A percentile compares a stretch with the other conserved stretches of the same genome.
Conservation (phyloP, 2,797 vertebrate species). For the Steatocranus sp. region DNA sequence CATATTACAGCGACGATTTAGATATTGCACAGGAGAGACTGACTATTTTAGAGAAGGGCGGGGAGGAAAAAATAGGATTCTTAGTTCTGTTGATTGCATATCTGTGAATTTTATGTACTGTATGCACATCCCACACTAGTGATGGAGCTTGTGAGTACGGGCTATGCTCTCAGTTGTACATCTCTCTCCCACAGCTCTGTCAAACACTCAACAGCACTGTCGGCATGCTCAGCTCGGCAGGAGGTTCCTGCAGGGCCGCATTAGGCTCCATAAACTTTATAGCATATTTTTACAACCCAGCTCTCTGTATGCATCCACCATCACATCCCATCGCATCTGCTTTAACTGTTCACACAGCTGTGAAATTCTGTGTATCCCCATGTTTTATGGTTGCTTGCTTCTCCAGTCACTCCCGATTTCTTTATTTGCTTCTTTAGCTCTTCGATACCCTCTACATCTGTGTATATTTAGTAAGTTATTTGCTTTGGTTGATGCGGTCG, state of each 20-base stretch:
- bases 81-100: constrained; percentile 51
- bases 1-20: constrained; percentile 21
- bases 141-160: constrained; percentile 60
- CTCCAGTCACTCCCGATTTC: constrained; percentile 64
- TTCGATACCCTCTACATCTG: constrained; percentile 55
- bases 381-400: constrained; percentile 70
- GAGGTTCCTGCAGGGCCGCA: constrained; percentile 72
- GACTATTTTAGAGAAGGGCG: constrained; percentile 9
- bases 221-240: constrained; percentile 64
- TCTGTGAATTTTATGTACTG: constrained; percentile 52
- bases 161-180: constrained; percentile 63
- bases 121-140: constrained; percentile 49
- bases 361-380: constrained; percentile 72
- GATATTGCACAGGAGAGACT: constrained; percentile 25
- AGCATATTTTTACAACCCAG: constrained; percentile 75
- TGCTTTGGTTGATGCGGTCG: constrained; percentile 47
- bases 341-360: constrained; percentile 77
- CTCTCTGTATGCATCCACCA: constrained; percentile 74
- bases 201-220: constrained; percentile 64
- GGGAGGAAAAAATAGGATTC: constrained; percentile 22
- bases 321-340: constrained; percentile 73
- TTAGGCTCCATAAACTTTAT: constrained; percentile 80
- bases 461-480: constrained; percentile 67
- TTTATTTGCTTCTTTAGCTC: constrained; percentile 67
- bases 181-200: constrained; percentile 68